These are phyloP conservation scores for Megamerina dolium DNA, from an alignment of 2,888 invertebrate genomes.

Conservation along the genomic window DNA sequence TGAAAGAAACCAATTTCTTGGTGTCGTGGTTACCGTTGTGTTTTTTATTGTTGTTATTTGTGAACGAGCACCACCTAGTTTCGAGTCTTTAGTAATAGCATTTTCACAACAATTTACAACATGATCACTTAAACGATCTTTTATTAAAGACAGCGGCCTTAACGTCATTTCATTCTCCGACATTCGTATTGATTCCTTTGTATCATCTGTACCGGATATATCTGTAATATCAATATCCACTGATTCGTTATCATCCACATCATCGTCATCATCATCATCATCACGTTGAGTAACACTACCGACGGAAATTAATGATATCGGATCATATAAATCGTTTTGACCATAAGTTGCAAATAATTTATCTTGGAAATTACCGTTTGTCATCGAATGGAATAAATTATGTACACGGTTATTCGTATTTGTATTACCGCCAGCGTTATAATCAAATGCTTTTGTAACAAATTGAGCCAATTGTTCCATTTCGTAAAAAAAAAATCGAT, in stretches of 20 bases:
- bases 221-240: slow-evolving; percentile 50
- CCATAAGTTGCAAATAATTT: slow-evolving; percentile 15
- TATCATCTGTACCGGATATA: slow-evolving; percentile 39
- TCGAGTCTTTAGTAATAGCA: slow-evolving; percentile 17
- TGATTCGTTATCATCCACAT: slow-evolving; percentile 51
- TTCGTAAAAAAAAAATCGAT: too few relatives aligned
- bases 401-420: slow-evolving; percentile 44
- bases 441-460: slow-evolving; percentile 81
- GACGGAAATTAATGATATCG: slow-evolving; percentile 24
- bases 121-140: slow-evolving; percentile 20
- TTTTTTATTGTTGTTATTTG: too few relatives aligned
- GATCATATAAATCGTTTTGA: slow-evolving; percentile 24
- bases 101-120: slow-evolving; percentile 19
- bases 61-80: too few relatives aligned
- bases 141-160: slow-evolving; percentile 34
- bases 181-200: slow-evolving; percentile 18
- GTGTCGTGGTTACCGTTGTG: too few relatives aligned
- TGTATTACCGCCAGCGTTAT: too few relatives aligned
- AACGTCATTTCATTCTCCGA: slow-evolving; percentile 18
- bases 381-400: slow-evolving; percentile 41
- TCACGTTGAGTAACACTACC: slow-evolving; percentile 21
- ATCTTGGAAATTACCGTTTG: slow-evolving; percentile 29
- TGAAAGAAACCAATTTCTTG: slow-evolving; percentile 44
- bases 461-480: slow-evolving; percentile 90
- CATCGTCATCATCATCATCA: slow-evolving; percentile 19